These are phyloP conservation scores for Polyergus mexicanus DNA, from an alignment of 1,140 invertebrate species.

Conservation along the genomic window DNA sequence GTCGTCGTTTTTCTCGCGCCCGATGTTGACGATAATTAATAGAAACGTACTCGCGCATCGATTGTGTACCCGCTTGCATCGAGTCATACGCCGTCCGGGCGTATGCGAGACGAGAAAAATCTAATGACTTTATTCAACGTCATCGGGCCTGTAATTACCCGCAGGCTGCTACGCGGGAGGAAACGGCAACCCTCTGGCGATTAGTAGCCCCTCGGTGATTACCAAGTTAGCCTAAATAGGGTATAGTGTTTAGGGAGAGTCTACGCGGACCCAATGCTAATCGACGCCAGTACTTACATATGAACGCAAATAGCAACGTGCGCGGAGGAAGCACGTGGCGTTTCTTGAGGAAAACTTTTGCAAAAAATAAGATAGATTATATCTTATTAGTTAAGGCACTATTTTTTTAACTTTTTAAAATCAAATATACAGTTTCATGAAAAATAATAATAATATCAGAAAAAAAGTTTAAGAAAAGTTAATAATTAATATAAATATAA, in stretches of 20 bases:
- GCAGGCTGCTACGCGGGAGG: constrained; percentile 78
- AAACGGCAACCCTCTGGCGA: constrained; percentile 80
- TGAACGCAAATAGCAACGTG: constrained; percentile 42
- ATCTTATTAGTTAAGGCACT: background rate
- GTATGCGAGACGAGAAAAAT: constrained; percentile 75
- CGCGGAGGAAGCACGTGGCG: background rate
- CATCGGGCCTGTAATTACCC: constrained; percentile 85
- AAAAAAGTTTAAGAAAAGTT: background rate
- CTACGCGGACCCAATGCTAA: constrained; percentile 79
- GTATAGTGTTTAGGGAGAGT: constrained; percentile 84
- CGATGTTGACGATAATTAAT: constrained; percentile 69
- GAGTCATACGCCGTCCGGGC: background rate
- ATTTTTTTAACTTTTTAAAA: background rate
- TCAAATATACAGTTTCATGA: background rate
- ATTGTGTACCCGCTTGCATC: constrained; percentile 1
- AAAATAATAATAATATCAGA: background rate
- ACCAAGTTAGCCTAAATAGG: constrained; percentile 85
- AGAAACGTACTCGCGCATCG: constrained; percentile 52
- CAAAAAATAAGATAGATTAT: background rate
- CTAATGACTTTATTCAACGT: constrained; percentile 86
- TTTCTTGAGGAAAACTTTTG: constrained; percentile 16
- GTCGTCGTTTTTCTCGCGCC: background rate
- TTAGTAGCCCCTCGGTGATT: constrained; percentile 84
- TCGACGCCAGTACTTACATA: constrained; percentile 62
- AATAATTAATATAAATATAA: no score